Evolutionary conservation across 2,797 vertebrate species (phyloP), one percentile per base, ranked within the genome.

Genomic region (Peromyscus aztecus): DNA sequence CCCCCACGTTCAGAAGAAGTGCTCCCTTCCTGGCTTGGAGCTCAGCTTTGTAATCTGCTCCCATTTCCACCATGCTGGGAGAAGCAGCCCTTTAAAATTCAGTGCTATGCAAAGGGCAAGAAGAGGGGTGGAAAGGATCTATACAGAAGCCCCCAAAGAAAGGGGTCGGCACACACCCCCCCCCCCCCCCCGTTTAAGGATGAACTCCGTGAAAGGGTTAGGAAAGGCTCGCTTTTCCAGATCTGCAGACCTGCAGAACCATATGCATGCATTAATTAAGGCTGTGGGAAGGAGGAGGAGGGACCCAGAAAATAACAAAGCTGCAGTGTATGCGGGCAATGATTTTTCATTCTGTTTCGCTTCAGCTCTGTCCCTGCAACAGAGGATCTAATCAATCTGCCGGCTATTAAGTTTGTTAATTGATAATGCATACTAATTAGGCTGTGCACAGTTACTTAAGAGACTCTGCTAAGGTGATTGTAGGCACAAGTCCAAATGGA

Each of bases 381-480:
- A 99, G 99, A 99, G 99, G 99, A 99, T 99, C 99, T 99, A 99
- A 99, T 99, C 99, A 99, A 99, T 99, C 99, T 99, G 99, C 99
- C 99, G 99, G 99, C 99, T 99, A 99, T 99, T 99, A 99, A 99
- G 99, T 99, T 99, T 99, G 99, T 99, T 99, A 99, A 99, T 99
- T 99, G 99, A 99, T 99, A 99, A 99, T 99, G 99, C 99, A 99
- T 99, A 99, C 99, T 99, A 99, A 99, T 99, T 99, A 99, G 99
- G 99, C 99, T 98, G 99, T 98, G 99, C 99, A 98, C 99, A 98
- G 99, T 99, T 99, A 99, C 99, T 99, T 99, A 99, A 99, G 99
- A 99, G 99, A 99, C 99, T 99, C 99, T 99, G 99, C 99, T 99
- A 99, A 99, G 99, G 99, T 99, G 99, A 99, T 99, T 99, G 99